Conservation (phyloP, 2,888 invertebrate genomes). For the Sepioteuthis lessoniana region DNA sequence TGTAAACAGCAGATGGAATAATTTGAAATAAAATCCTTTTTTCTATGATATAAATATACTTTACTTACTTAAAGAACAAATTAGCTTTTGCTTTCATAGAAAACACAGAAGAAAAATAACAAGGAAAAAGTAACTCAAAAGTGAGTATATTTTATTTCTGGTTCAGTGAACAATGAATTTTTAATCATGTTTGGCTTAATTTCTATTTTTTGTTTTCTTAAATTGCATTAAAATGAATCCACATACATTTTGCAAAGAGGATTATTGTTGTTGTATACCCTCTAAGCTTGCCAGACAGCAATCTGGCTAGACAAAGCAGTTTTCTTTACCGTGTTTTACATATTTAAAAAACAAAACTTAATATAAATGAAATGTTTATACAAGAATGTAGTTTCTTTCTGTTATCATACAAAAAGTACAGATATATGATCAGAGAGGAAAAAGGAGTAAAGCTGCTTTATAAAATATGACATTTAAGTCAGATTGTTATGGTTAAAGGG, state of each 20-base stretch:
- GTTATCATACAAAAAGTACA: neutral
- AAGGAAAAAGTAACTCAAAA: neutral
- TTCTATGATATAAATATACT: too few relatives aligned
- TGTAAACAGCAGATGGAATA: too few relatives aligned
- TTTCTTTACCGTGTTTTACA: neutral
- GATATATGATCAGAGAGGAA: neutral
- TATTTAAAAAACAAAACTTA: neutral
- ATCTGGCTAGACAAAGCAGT: neutral
- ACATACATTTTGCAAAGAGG: neutral
- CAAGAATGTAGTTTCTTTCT: neutral
- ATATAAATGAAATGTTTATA: neutral
- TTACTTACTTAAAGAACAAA: too few relatives aligned
- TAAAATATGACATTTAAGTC: neutral
- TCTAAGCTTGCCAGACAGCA: neutral
- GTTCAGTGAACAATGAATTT: neutral
- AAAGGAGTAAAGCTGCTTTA: neutral
- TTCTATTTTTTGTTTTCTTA: neutral
- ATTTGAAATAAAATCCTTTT: too few relatives aligned
- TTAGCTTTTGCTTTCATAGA: too few relatives aligned
- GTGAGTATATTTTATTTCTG: slow-evolving; percentile 13
- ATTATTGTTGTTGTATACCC: slow-evolving; percentile 33
- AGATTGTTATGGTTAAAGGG: neutral
- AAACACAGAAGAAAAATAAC: neutral
- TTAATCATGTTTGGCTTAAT: slow-evolving; percentile 13
- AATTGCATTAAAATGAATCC: slow-evolving; percentile 8